Evolutionary conservation across 1,140 invertebrate genomes (phyloP).

Genomic region (Homalodisca vitripennis): DNA sequence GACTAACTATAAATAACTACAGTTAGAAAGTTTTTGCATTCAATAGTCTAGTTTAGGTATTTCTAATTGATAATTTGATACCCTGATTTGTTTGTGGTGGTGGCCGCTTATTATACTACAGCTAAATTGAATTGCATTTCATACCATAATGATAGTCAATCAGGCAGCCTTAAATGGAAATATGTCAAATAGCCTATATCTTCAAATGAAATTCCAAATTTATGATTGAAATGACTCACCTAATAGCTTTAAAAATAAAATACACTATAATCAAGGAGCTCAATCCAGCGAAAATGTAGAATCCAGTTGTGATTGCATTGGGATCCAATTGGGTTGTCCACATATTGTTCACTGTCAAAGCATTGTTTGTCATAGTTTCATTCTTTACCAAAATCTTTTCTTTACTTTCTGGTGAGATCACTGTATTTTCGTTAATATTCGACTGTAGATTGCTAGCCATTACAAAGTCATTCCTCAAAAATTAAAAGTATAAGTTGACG

Average conservation of each 20-base stretch:
- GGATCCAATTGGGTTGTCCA: background rate
- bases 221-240: background rate
- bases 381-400: background rate
- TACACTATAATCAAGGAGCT: conserved; percentile 8
- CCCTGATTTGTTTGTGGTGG: no score
- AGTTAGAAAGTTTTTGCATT: no score
- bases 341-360: background rate
- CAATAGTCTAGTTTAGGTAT: background rate
- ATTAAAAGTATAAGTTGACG: no score
- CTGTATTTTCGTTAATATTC: no score
- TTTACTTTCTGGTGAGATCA: background rate
- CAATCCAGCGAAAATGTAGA: conserved; percentile 17
- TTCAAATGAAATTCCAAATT: no score
- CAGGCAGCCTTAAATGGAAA: background rate
- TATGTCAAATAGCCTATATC: no score
- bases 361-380: background rate
- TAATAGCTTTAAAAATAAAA: conserved; percentile 17
- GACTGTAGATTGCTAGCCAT: no score
- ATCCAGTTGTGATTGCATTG: background rate
- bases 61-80: background rate
- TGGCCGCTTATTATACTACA: background rate
- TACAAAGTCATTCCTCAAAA: no score
- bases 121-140: background rate
- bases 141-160: background rate
- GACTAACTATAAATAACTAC: no score